Evolutionary conservation across 1,140 invertebrate species (phyloP).

Genomic region (Piezodorus guildinii): DNA sequence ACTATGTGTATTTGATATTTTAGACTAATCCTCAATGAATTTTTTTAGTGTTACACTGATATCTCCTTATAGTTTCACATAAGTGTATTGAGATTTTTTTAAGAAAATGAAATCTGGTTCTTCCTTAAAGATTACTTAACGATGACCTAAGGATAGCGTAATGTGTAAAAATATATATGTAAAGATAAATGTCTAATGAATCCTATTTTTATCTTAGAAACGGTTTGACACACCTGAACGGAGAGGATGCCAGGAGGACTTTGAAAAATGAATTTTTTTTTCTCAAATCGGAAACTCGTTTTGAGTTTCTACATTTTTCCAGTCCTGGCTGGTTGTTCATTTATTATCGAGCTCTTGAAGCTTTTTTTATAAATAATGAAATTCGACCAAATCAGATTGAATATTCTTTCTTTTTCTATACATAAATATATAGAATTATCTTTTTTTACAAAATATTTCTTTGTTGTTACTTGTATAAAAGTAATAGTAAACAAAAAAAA

Average conservation of each 20-base stretch:
- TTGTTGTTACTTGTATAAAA: constrained; percentile 21
- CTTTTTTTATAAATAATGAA: constrained; percentile 4
- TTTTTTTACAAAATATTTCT: constrained; percentile 20
- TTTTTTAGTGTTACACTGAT: not conserved
- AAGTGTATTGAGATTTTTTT: constrained; percentile 14
- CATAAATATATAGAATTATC: constrained; percentile 11
- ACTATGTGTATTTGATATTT: constrained; percentile 4
- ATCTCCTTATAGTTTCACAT: constrained; percentile 18
- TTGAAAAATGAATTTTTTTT: not conserved
- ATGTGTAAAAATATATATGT: not conserved
- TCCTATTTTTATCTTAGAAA: constrained; percentile 22
- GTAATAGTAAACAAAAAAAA: constrained; percentile 16
- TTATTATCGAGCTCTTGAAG: constrained; percentile 1
- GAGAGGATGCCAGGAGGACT: not conserved
- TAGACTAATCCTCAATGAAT: not conserved
- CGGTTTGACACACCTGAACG: not conserved
- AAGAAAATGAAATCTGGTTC: constrained; percentile 21
- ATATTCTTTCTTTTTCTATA: constrained; percentile 20
- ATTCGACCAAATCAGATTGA: constrained; percentile 20
- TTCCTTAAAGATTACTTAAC: constrained; percentile 19
- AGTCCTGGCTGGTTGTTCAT: not conserved
- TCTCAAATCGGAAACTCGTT: not conserved
- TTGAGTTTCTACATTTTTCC: not conserved
- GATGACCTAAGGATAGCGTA: not conserved
- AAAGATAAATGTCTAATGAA: constrained; percentile 12